Percentiles rank a stretch among this genome's conserved stretches.
Conservation (phyloP, 2,888 invertebrate genomes). For the Eulithis prunata region DNA sequence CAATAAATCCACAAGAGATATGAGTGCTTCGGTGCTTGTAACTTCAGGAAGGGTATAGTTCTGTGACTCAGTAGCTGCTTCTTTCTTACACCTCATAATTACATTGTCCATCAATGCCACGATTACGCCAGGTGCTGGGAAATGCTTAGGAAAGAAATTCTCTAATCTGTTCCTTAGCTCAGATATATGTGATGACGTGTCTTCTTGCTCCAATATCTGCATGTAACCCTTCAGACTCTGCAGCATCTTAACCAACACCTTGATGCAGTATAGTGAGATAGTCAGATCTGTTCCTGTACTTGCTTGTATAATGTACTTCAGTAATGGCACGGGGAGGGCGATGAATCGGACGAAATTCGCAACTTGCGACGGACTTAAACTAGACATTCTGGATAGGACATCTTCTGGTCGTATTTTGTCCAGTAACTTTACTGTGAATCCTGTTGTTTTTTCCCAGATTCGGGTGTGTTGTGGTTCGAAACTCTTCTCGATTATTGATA, state of each 20-base stretch:
- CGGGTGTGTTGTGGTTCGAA: conserved; percentile 85
- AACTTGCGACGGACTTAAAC: conserved; percentile 80
- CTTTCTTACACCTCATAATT: conserved; percentile 45
- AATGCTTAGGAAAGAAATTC: conserved; percentile 76
- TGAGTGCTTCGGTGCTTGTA: conserved; percentile 63
- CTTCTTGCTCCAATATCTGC: conserved; percentile 73
- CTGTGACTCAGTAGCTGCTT: conserved; percentile 39
- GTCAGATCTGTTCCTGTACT: conserved; percentile 66
- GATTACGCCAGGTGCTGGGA: conserved; percentile 66
- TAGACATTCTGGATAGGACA: conserved; percentile 73
- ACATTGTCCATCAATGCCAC: conserved; percentile 67
- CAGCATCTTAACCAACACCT: conserved; percentile 83
- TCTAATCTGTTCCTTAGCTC: conserved; percentile 71
- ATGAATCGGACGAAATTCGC: conserved; percentile 78
- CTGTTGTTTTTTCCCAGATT: conserved; percentile 79
- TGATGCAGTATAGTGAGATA: conserved; percentile 75
- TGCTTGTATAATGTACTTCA: conserved; percentile 73
- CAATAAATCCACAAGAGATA: conserved; percentile 68
- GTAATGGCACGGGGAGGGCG: conserved; percentile 75
- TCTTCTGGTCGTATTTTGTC: conserved; percentile 76
- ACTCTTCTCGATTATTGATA: conserved; percentile 83
- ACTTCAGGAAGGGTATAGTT: conserved; percentile 66
- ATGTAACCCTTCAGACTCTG: conserved; percentile 81
- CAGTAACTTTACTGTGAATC: conserved; percentile 76
- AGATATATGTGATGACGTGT: conserved; percentile 51